phyloP scores from a whole-genome alignment of 1,140 invertebrate species.

The Pogonomyrmex californicus region DNA sequence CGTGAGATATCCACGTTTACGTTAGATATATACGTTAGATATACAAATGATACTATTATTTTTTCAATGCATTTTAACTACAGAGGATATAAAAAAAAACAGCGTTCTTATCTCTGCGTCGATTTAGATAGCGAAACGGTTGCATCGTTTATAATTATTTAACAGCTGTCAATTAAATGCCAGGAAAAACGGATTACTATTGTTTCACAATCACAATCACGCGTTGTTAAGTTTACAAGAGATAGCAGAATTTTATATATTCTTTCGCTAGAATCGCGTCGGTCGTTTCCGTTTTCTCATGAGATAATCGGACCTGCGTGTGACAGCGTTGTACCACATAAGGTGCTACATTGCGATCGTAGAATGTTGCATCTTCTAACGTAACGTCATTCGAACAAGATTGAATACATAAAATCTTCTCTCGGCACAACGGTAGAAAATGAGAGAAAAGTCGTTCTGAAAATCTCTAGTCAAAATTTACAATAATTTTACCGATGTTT shows the following conservation, averaged over 20 bases:
- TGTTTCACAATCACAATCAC: conserved; percentile 27
- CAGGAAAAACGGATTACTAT: not conserved
- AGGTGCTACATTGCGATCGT: not conserved
- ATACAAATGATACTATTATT: not conserved
- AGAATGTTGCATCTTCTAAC: conserved; percentile 1
- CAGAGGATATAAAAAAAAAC: not conserved
- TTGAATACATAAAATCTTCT: not conserved
- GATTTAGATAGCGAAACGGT: not conserved
- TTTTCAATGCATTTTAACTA: not conserved
- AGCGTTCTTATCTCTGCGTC: not conserved
- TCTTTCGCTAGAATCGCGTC: not conserved
- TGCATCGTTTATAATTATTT: conserved; percentile 8
- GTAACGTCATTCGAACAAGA: not conserved
- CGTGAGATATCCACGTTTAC: not conserved
- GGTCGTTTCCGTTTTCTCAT: conserved; percentile 27
- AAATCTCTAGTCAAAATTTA: not conserved
- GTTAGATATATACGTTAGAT: not conserved
- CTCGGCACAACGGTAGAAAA: not conserved
- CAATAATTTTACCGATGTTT: not conserved
- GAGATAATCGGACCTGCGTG: conserved; percentile 23
- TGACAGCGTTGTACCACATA: not conserved
- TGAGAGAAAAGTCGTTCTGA: not conserved
- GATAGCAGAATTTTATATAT: conserved; percentile 21
- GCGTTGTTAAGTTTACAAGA: conserved; percentile 13
- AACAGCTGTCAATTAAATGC: not conserved